Evolutionary conservation across 2,113 vertebrate genomes (phyloP).

Genomic region (Channa maculata): DNA sequence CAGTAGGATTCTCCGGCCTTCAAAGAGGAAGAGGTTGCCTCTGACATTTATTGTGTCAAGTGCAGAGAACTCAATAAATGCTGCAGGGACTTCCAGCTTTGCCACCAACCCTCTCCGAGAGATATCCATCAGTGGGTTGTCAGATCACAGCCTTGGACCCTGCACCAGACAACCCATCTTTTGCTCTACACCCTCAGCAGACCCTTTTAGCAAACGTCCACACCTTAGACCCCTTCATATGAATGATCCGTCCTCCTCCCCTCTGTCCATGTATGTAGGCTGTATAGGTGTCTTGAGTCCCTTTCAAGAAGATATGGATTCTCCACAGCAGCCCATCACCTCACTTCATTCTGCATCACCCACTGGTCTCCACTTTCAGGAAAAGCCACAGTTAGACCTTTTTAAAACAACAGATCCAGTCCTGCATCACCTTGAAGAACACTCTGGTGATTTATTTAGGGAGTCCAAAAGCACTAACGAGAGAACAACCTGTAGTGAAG

Average conservation of each 20-base stretch:
- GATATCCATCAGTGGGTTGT: conserved; percentile 57
- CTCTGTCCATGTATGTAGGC: conserved; percentile 39
- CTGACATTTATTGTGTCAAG: conserved; percentile 16
- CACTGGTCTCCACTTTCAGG: not conserved
- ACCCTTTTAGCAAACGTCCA: conserved; percentile 1
- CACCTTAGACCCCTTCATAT: conserved; percentile 6
- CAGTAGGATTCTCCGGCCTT: not conserved
- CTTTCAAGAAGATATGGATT: conserved; percentile 33
- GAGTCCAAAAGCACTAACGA: not conserved
- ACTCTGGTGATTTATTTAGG: conserved; percentile 18
- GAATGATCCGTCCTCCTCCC: conserved; percentile 12
- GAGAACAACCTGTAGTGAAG: not conserved
- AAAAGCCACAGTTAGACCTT: conserved; percentile 7
- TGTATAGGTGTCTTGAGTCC: conserved; percentile 15
- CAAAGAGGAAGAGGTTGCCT: conserved; percentile 12
- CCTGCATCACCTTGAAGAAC: conserved; percentile 10
- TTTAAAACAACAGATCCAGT: not conserved
- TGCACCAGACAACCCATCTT: conserved; percentile 66
- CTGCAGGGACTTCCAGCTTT: conserved; percentile 14
- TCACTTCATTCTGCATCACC: not conserved
- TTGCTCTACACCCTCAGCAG: conserved; percentile 75
- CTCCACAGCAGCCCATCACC: not conserved
- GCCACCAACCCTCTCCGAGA: conserved; percentile 35
- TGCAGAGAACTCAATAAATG: conserved; percentile 47
- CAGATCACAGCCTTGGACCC: conserved; percentile 39